Evolutionary conservation across 2,888 invertebrate species (phyloP).

Genomic region (Aphodius sticticus): DNA sequence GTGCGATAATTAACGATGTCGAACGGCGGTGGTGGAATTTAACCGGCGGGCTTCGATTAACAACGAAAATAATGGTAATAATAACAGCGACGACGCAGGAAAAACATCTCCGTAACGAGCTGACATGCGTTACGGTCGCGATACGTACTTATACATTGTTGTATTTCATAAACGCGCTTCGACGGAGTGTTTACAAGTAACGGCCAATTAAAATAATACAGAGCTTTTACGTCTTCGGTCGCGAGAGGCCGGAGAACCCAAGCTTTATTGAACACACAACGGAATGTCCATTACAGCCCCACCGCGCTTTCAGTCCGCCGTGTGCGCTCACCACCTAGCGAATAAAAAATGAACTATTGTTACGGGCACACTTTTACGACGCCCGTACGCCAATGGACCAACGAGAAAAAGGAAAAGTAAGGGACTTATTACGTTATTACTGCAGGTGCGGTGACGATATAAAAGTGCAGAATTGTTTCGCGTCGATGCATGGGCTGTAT

Average conservation of each 20-base stretch:
- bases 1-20: neutral
- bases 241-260: neutral
- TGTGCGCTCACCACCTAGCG: neutral
- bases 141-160: neutral
- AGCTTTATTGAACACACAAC: neutral
- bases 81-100: neutral
- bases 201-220: slow-evolving; percentile 4
- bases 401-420: neutral
- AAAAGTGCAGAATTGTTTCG: neutral
- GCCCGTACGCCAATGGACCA: neutral
- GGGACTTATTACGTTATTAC: slow-evolving; percentile 4
- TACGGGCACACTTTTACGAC: neutral
- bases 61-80: slow-evolving; percentile 4
- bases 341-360: neutral
- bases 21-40: neutral
- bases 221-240: neutral
- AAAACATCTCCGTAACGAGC: neutral
- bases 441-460: neutral
- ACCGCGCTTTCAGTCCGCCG: neutral
- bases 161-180: slow-evolving; percentile 4
- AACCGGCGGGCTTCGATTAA: neutral
- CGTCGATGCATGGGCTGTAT: neutral
- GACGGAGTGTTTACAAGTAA: neutral
- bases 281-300: neutral
- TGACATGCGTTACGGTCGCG: neutral